A percentile compares a stretch with the other conserved stretches of the same genome.
These are phyloP conservation scores for Autographa gamma DNA, from an alignment of 2,888 invertebrate species.

Conservation along the genomic window DNA sequence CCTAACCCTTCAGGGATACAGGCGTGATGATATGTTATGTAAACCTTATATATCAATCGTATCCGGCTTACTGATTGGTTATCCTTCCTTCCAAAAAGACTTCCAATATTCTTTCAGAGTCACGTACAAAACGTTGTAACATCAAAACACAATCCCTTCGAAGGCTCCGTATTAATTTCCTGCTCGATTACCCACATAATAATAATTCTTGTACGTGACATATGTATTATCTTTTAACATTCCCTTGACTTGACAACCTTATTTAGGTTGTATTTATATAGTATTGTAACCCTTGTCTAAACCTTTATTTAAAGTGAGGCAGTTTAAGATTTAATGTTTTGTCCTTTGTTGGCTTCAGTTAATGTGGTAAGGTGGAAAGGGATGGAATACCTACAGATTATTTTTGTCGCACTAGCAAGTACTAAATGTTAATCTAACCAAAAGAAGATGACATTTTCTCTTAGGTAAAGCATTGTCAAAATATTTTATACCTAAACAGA, in stretches of 20 bases:
- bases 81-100: not conserved
- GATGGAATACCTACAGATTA: slow-evolving; percentile 19
- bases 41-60: too few relatives aligned
- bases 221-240: slow-evolving; percentile 1
- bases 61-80: not conserved
- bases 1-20: too few relatives aligned
- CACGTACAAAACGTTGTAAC: not conserved
- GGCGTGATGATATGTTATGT: too few relatives aligned
- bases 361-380: not conserved
- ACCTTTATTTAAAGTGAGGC: slow-evolving; percentile 2
- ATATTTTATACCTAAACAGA: too few relatives aligned
- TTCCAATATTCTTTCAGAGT: not conserved
- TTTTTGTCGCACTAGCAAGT: not conserved
- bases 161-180: not conserved
- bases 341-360: not conserved
- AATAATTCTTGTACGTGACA: not conserved
- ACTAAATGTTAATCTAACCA: too few relatives aligned
- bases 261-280: slow-evolving; percentile 2
- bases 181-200: not conserved
- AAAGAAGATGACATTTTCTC: too few relatives aligned
- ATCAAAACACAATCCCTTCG: not conserved
- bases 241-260: not conserved
- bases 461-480: too few relatives aligned
- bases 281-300: not conserved
- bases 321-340: not conserved